Conservation (phyloP, 1,140 invertebrate species). For the Drosophila littoralis region DNA sequence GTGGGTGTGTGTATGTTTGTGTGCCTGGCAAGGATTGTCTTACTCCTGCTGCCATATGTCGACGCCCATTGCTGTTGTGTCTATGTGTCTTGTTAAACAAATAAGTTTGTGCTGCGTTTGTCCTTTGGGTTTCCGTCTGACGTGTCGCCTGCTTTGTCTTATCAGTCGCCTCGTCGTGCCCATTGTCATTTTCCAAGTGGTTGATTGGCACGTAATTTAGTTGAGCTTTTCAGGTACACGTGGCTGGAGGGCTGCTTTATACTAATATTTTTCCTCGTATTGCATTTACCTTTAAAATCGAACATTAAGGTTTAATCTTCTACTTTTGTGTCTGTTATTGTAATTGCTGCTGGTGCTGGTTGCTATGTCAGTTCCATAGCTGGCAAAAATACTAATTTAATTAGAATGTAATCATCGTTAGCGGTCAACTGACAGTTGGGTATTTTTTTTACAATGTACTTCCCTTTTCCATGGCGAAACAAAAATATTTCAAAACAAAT, state of each 20-base stretch:
- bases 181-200: slow-evolving; percentile 76
- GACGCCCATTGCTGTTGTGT: slow-evolving; percentile 6
- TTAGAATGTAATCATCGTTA: slow-evolving; percentile 54
- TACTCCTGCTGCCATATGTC: slow-evolving; percentile 19
- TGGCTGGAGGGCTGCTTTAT: background rate
- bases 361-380: background rate
- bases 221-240: slow-evolving; percentile 41
- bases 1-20: slow-evolving; percentile 14
- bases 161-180: slow-evolving; percentile 54
- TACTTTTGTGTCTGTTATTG: background rate
- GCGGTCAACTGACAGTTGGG: slow-evolving; percentile 46
- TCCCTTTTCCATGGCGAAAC: background rate
- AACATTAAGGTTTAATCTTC: background rate
- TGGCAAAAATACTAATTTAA: slow-evolving; percentile 46
- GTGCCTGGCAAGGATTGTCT: slow-evolving; percentile 45
- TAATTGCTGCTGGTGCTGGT: background rate
- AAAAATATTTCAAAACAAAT: slow-evolving; percentile 27
- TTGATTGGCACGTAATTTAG: slow-evolving; percentile 82
- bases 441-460: slow-evolving; percentile 8
- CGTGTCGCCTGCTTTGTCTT: slow-evolving; percentile 60
- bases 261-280: background rate
- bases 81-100: slow-evolving; percentile 64
- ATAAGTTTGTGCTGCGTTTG: slow-evolving; percentile 64
- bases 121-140: slow-evolving; percentile 34
- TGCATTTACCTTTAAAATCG: background rate